phyloP scores from a whole-genome alignment of 1,140 invertebrate species.

The Pseudomyrmex gracilis region DNA sequence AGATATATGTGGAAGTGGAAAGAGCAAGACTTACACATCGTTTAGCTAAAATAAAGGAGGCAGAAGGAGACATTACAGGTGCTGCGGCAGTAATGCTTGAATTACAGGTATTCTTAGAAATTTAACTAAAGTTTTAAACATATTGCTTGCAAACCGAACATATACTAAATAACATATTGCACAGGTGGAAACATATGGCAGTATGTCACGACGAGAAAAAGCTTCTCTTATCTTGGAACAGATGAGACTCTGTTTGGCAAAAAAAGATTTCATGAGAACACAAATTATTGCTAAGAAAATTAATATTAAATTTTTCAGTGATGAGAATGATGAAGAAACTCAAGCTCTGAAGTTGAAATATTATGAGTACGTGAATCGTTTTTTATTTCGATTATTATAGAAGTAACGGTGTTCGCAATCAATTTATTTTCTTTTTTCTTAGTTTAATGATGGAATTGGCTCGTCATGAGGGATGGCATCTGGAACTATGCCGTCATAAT shows the following conservation, averaged over 20 bases:
- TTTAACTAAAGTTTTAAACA: background rate
- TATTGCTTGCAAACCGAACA: background rate
- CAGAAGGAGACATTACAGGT: constrained; percentile 95
- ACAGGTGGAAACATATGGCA: constrained; percentile 98
- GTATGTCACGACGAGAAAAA: constrained; percentile 99
- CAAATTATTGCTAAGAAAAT: constrained; percentile 99
- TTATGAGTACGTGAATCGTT: constrained; percentile 88
- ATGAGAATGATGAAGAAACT: constrained; percentile 92
- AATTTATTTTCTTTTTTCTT: background rate
- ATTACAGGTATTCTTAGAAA: constrained; percentile 88
- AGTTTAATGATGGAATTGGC: constrained; percentile 99
- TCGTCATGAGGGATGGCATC: constrained; percentile 96
- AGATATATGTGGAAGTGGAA: constrained; percentile 99
- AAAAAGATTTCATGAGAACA: constrained; percentile 98
- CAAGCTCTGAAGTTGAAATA: constrained; percentile 96
- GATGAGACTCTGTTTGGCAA: constrained; percentile 98
- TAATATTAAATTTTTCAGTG: constrained; percentile 98
- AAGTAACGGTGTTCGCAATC: no score
- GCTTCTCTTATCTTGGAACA: constrained; percentile 99
- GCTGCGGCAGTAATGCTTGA: constrained; percentile 98
- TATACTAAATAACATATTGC: background rate
- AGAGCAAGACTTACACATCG: constrained; percentile 97
- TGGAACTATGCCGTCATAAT: constrained; percentile 97
- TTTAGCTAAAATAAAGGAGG: constrained; percentile 97
- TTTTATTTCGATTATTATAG: background rate